These are phyloP conservation scores for Rhadinocentrus ornatus DNA, from an alignment of 2,797 vertebrate genomes.

Conservation along the genomic window DNA sequence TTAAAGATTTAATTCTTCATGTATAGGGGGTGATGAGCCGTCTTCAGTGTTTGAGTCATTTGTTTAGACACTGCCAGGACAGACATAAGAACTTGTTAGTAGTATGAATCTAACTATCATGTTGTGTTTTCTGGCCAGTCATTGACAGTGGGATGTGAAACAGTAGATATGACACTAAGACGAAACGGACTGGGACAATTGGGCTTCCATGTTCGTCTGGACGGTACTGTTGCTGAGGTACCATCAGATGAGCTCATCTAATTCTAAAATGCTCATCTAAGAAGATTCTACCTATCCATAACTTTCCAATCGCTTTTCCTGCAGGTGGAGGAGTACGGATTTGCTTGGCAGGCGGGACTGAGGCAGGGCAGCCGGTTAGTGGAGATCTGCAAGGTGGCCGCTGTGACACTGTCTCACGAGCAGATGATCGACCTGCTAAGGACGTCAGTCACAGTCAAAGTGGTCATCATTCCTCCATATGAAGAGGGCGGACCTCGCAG, in stretches of 20 bases:
- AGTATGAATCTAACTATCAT: not conserved
- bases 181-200: constrained; percentile 94
- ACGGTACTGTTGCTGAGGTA: constrained; percentile 92
- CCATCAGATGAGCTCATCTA: constrained; percentile 7
- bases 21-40: not conserved
- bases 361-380: constrained; percentile 93
- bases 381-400: constrained; percentile 95
- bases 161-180: constrained; percentile 93
- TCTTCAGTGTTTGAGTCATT: no score
- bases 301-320: constrained; percentile 8
- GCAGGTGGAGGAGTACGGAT: constrained; percentile 95
- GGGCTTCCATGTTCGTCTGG: constrained; percentile 94
- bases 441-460: constrained; percentile 95
- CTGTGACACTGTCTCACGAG: constrained; percentile 92
- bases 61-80: no score
- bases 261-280: not conserved
- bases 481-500: constrained; percentile 91
- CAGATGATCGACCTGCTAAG: constrained; percentile 97
- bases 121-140: constrained; percentile 71
- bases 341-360: constrained; percentile 95
- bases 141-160: constrained; percentile 90
- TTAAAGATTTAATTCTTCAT: not conserved
- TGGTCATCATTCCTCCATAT: constrained; percentile 92
- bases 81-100: not conserved
- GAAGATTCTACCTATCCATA: constrained; percentile 7